A percentile compares a stretch with the other conserved stretches of the same genome.
phyloP scores from a whole-genome alignment of 2,113 vertebrate genomes.

The Todiramphus saurophagus region DNA sequence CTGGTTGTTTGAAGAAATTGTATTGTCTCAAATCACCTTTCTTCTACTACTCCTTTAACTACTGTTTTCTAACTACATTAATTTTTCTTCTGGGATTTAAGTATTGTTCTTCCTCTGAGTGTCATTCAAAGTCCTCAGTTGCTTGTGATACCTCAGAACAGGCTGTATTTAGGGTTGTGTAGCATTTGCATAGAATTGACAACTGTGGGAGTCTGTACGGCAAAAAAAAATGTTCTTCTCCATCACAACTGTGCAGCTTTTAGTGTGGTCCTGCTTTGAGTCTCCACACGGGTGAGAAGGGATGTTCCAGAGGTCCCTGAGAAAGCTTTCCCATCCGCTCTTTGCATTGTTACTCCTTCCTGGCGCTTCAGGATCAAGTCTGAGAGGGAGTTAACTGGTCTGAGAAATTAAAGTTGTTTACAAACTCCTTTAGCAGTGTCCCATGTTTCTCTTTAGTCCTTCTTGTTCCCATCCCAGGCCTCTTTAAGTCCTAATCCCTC shows the following conservation, averaged over 20 bases:
- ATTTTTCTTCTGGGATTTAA: background rate
- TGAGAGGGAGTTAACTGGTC: background rate
- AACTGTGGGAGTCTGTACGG: background rate
- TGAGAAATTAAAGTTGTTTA: background rate
- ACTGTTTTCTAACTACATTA: background rate
- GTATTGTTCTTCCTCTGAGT: background rate
- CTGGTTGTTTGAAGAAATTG: background rate
- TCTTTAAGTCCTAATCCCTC: background rate
- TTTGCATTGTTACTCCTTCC: background rate
- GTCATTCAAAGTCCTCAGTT: background rate
- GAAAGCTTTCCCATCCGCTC: background rate
- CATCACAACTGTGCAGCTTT: background rate
- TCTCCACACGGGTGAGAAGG: background rate
- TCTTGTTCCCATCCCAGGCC: background rate
- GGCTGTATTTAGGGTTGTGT: background rate
- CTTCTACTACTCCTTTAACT: background rate
- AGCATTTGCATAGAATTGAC: background rate
- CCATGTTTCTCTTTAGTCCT: background rate
- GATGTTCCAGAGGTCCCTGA: background rate
- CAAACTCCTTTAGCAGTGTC: background rate
- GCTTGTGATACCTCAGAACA: background rate
- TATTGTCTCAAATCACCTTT: background rate
- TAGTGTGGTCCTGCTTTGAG: background rate
- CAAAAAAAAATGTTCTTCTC: background rate
- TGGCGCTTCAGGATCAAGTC: background rate